These are phyloP conservation scores for Peucedramus taeniatus DNA, from an alignment of 2,113 vertebrate genomes.

Conservation along the genomic window DNA sequence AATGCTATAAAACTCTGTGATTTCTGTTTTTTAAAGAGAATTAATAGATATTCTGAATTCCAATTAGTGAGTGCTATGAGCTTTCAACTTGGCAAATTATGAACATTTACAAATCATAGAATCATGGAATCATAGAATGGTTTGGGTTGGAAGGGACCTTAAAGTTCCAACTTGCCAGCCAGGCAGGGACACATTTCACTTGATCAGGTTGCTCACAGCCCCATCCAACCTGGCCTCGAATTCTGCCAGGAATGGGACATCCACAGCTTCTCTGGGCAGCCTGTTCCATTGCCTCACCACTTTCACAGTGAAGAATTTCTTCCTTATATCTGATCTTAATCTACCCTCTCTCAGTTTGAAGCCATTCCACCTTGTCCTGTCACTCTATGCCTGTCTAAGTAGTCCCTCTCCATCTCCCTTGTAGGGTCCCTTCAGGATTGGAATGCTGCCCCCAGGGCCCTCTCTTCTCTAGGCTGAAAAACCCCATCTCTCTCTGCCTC, in stretches of 20 bases:
- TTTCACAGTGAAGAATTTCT: not conserved
- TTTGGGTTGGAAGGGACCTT: not conserved
- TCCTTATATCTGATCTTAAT: not conserved
- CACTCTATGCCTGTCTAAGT: accelerated
- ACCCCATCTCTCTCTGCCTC: not conserved
- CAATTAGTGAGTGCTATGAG: not conserved
- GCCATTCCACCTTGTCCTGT: not conserved
- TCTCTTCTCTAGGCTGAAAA: not conserved
- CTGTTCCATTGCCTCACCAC: not conserved
- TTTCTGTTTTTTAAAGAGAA: not conserved
- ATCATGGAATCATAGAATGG: not conserved
- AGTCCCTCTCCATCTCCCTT: not conserved
- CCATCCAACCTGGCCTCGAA: accelerated
- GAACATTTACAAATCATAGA: not conserved
- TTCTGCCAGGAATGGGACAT: not conserved
- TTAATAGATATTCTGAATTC: not conserved
- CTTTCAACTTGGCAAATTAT: not conserved
- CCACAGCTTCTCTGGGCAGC: not conserved
- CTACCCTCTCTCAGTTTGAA: not conserved
- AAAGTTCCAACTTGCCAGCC: accelerated
- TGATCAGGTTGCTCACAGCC: not conserved
- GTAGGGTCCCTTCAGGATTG: not conserved
- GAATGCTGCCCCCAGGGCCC: not conserved
- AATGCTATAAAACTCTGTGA: not conserved
- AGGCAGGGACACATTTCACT: not conserved